These are phyloP conservation scores for Cylas formicarius DNA, from an alignment of 1,140 invertebrate genomes.

Conservation along the genomic window DNA sequence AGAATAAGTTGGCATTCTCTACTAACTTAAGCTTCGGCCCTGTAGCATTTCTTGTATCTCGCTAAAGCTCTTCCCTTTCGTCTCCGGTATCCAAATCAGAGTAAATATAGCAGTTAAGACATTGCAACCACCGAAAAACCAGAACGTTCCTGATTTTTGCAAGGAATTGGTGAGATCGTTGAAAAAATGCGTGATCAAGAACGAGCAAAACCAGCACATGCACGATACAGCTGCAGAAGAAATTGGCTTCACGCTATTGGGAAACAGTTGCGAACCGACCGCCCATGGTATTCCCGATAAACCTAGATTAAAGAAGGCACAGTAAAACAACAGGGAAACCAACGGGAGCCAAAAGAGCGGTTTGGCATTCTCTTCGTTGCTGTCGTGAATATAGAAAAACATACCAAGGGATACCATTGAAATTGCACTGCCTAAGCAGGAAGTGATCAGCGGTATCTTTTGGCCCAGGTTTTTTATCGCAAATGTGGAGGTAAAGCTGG, in stretches of 20 bases:
- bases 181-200: conserved; percentile 71
- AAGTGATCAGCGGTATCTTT: conserved; percentile 60
- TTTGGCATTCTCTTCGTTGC: conserved; percentile 12
- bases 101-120: conserved; percentile 14
- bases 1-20: too few relatives aligned
- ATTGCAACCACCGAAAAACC: conserved; percentile 57
- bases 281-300: conserved; percentile 77
- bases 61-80: conserved; percentile 23
- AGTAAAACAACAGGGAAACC: conserved; percentile 18
- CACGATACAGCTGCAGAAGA: conserved; percentile 65
- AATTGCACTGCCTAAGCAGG: conserved; percentile 51
- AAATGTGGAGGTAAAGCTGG: conserved; percentile 57
- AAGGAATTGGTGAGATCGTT: conserved; percentile 49
- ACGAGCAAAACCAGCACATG: conserved; percentile 68
- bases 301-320: conserved; percentile 41
- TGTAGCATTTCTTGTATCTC: conserved; percentile 21
- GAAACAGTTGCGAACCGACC: conserved; percentile 73
- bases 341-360: conserved; percentile 27
- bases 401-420: conserved; percentile 24
- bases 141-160: conserved; percentile 65
- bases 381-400: conserved; percentile 26
- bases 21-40: too few relatives aligned
- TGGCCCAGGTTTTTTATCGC: conserved; percentile 68
- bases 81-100: conserved; percentile 17
- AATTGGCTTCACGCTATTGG: conserved; percentile 61